These are phyloP conservation scores for Nestor notabilis DNA, from an alignment of 2,113 vertebrate genomes.

Conservation along the genomic window DNA sequence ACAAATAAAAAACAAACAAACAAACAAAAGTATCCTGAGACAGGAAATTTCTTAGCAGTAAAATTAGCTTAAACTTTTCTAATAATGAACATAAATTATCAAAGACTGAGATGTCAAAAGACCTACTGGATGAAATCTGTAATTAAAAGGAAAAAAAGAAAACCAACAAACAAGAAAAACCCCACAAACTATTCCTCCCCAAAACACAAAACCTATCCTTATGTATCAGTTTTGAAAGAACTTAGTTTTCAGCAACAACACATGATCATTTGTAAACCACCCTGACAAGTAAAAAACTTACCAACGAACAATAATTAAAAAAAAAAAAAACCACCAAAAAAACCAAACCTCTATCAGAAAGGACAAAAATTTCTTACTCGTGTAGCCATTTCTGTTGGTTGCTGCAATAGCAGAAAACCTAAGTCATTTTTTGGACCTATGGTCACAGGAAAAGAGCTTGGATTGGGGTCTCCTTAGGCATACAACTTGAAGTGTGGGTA, in stretches of 20 bases:
- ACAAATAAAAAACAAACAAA: background rate
- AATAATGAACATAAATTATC: background rate
- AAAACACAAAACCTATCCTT: background rate
- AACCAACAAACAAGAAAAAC: background rate
- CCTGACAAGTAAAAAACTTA: background rate
- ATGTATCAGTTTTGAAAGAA: background rate
- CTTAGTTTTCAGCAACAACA: background rate
- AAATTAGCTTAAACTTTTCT: background rate
- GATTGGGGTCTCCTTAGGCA: background rate
- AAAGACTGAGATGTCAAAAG: background rate
- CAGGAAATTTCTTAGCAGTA: background rate
- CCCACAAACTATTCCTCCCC: background rate
- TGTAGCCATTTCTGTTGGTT: background rate
- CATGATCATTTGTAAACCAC: background rate
- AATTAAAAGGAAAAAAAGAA: background rate
- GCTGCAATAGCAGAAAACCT: background rate
- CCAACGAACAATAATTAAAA: background rate
- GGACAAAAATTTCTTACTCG: background rate
- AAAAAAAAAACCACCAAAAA: too few relatives aligned
- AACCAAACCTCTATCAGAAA: background rate
- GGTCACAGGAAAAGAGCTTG: background rate
- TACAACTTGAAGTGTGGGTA: rapidly evolving
- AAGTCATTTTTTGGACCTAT: background rate
- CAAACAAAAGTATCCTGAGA: background rate
- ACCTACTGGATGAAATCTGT: background rate